These are phyloP conservation scores for Andrena flavipes DNA, from an alignment of 2,888 invertebrate genomes.

Conservation along the genomic window DNA sequence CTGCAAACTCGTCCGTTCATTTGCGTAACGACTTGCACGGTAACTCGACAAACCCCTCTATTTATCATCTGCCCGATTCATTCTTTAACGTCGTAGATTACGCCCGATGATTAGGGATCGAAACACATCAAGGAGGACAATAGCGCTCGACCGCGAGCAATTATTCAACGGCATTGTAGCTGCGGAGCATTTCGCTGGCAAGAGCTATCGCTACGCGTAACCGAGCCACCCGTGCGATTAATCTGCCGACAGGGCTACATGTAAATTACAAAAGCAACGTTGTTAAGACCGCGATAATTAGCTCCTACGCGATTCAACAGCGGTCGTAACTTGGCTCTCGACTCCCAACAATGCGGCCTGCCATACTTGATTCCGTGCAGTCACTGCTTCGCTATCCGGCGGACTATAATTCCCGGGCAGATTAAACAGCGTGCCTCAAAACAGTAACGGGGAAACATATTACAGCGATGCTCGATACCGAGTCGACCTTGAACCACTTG, in stretches of 20 bases:
- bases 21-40: background rate
- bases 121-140: conserved; percentile 15
- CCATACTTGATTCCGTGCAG: background rate
- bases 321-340: conserved; percentile 4
- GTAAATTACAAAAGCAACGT: conserved; percentile 26
- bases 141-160: conserved; percentile 28
- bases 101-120: background rate
- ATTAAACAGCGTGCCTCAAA: background rate
- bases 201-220: conserved; percentile 35
- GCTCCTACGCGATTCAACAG: conserved; percentile 12
- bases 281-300: conserved; percentile 34
- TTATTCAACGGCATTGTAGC: conserved; percentile 34
- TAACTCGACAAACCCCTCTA: background rate
- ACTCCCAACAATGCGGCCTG: background rate
- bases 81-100: background rate
- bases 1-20: background rate
- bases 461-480: too few species aligned
- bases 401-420: background rate
- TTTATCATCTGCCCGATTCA: background rate
- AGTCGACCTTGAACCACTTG: too few species aligned
- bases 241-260: conserved; percentile 13
- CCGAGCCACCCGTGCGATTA: conserved; percentile 36
- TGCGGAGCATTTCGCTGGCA: conserved; percentile 18
- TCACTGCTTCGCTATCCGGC: background rate
- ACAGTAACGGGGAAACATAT: background rate